Conservation (phyloP, 2,797 vertebrate genomes). For the Eidolon dupreanum region DNA sequence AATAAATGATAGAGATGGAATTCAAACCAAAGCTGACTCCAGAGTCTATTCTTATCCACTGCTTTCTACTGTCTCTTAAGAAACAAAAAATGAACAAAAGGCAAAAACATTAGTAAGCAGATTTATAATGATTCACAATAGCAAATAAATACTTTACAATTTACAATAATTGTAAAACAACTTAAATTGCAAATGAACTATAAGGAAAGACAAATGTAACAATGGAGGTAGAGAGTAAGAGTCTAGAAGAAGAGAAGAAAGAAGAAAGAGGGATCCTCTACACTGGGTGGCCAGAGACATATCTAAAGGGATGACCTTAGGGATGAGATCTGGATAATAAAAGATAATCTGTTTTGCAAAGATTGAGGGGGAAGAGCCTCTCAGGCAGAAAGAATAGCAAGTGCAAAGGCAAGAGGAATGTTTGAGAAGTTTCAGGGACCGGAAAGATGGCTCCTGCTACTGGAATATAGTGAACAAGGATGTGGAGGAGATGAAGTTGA, state of each 20-base stretch:
- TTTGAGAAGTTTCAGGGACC: not conserved
- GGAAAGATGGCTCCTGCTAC: too few relatives aligned
- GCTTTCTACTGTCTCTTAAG: not conserved
- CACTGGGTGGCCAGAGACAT: not conserved
- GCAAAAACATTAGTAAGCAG: not conserved
- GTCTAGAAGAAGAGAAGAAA: not conserved
- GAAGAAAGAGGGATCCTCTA: not conserved
- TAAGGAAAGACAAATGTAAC: not conserved
- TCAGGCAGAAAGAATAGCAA: not conserved
- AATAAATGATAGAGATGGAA: not conserved
- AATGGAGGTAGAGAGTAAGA: accelerated
- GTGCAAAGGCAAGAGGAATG: not conserved
- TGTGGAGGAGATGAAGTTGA: not conserved
- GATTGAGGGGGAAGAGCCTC: not conserved
- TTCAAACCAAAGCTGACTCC: not conserved
- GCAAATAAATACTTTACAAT: not conserved
- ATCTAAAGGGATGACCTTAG: not conserved
- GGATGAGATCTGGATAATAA: not conserved
- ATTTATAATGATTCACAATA: not conserved
- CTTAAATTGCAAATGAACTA: not conserved
- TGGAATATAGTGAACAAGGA: not conserved
- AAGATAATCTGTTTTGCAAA: not conserved
- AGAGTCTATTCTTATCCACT: not conserved
- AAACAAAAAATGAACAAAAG: not conserved
- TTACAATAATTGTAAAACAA: not conserved